phyloP scores from a whole-genome alignment of 2,888 invertebrate species.

The Epiblema foenella region DNA sequence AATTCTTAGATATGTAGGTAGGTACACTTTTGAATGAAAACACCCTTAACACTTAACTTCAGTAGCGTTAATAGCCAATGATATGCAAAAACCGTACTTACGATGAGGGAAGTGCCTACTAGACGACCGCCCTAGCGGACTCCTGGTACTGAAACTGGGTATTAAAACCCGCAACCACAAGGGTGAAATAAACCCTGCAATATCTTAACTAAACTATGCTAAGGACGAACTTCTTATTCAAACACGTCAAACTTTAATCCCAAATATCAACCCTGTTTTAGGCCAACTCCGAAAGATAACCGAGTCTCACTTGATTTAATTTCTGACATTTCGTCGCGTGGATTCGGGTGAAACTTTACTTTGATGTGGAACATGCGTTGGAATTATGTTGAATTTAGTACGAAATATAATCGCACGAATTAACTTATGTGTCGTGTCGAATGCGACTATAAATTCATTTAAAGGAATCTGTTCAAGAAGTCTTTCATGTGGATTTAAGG shows the following conservation, averaged over 20 bases:
- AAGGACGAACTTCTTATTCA: conserved; percentile 17
- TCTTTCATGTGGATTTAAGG: too few species aligned
- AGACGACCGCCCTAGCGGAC: too few species aligned
- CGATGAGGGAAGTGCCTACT: too few species aligned
- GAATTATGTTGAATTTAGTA: conserved; percentile 1
- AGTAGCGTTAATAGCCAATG: too few species aligned
- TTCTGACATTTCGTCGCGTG: conserved; percentile 14
- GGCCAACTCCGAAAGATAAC: conserved; percentile 26
- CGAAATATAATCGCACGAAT: background rate
- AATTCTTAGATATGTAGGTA: too few species aligned
- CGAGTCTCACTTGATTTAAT: conserved; percentile 14
- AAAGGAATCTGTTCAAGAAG: background rate
- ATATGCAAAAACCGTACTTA: too few species aligned
- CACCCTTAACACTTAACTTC: too few species aligned
- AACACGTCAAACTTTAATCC: conserved; percentile 14
- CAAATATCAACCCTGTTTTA: conserved; percentile 25
- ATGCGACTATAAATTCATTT: background rate
- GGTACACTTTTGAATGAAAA: too few species aligned
- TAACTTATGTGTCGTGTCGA: background rate
- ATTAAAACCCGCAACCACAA: too few species aligned
- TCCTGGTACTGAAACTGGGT: too few species aligned
- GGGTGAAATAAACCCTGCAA: background rate
- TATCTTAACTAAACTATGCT: conserved; percentile 19
- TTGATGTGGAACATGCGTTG: conserved; percentile 16
- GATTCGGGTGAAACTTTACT: conserved; percentile 17